phyloP scores from a whole-genome alignment of 2,888 invertebrate species.

The Drosophila rellima region DNA sequence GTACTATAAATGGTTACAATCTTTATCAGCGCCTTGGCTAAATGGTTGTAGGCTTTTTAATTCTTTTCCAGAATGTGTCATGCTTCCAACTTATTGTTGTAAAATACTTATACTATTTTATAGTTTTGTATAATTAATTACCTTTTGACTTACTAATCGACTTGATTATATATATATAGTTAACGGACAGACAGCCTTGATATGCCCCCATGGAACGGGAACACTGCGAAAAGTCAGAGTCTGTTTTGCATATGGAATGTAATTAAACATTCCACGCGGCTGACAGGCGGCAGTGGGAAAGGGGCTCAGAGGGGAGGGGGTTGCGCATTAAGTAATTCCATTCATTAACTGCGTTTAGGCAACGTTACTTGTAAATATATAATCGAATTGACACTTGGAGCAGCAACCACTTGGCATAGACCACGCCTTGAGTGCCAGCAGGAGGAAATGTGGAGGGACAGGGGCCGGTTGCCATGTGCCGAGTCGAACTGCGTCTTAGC shows the following conservation, averaged over 20 bases:
- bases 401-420: slow-evolving; percentile 39
- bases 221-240: slow-evolving; percentile 8
- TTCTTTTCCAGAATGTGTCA: slow-evolving; percentile 1
- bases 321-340: slow-evolving; percentile 55
- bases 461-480: slow-evolving; percentile 33
- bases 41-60: background rate
- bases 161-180: background rate
- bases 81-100: background rate
- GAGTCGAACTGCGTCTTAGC: slow-evolving; percentile 57
- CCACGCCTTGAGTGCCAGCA: background rate
- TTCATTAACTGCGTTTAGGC: slow-evolving; percentile 70
- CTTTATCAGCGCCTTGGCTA: slow-evolving; percentile 1
- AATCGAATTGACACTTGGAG: slow-evolving; percentile 77
- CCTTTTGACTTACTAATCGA: background rate
- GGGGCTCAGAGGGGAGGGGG: background rate
- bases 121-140: slow-evolving; percentile 6
- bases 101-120: slow-evolving; percentile 1
- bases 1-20: background rate
- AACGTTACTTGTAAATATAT: slow-evolving; percentile 54
- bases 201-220: slow-evolving; percentile 5
- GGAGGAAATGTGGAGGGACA: background rate
- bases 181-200: slow-evolving; percentile 23
- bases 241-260: slow-evolving; percentile 40
- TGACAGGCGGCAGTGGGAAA: too few relatives aligned
- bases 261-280: slow-evolving; percentile 18